A percentile compares a stretch with the other conserved stretches of the same genome.
Conservation (phyloP, 1,140 invertebrate species). For the Diorhabda carinulata region DNA sequence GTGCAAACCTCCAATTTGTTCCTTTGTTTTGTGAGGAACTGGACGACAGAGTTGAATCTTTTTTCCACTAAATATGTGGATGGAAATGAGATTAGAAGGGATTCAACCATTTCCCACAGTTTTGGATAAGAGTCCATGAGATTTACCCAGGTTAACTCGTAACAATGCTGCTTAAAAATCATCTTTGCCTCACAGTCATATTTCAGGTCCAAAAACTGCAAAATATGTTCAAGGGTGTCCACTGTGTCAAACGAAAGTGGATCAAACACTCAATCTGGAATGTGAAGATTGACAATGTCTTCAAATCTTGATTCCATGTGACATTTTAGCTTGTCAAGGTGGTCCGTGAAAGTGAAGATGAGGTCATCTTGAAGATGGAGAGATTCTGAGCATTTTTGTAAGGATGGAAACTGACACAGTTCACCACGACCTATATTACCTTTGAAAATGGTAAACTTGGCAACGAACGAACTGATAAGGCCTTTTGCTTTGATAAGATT, state of each 20-base stretch:
- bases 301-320: not conserved
- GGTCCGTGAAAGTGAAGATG: not conserved
- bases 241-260: not conserved
- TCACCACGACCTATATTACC: constrained; percentile 42
- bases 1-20: not conserved
- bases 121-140: not conserved
- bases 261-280: not conserved
- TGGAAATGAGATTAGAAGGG: not conserved
- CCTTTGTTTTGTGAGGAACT: not conserved
- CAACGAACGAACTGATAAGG: constrained; percentile 41
- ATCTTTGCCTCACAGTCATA: constrained; percentile 9
- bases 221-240: not conserved
- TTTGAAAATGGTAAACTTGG: constrained; percentile 44
- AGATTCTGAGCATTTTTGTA: not conserved
- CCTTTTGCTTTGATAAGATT: constrained; percentile 48
- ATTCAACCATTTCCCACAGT: not conserved
- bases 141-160: not conserved
- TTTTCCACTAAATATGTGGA: not conserved
- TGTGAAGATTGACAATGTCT: not conserved
- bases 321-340: not conserved
- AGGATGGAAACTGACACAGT: constrained; percentile 38
- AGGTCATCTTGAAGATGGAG: not conserved
- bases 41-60: not conserved
- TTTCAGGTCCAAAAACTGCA: constrained; percentile 4
- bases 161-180: not conserved